Conservation (phyloP, 2,888 invertebrate species). For the Danaus chrysippus region DNA sequence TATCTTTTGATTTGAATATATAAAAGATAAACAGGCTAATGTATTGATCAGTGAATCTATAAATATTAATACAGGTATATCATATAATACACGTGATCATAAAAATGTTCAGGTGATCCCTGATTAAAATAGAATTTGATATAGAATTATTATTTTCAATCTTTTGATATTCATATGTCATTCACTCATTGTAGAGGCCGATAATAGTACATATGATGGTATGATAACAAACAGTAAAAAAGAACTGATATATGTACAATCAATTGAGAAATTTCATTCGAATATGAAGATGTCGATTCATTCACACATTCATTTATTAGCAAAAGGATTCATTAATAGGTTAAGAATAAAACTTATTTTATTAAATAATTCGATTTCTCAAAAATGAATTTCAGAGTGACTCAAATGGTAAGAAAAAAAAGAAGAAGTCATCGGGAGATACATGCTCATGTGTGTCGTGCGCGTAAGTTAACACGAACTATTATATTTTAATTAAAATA, state of each 20-base stretch:
- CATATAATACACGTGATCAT: background rate
- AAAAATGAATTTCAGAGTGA: background rate
- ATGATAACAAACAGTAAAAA: too few relatives aligned
- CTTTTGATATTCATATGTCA: background rate
- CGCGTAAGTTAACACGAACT: constrained; percentile 45
- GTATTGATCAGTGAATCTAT: too few relatives aligned
- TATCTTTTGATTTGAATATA: background rate
- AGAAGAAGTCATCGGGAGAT: constrained; percentile 35
- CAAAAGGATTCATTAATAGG: background rate
- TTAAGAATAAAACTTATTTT: too few relatives aligned
- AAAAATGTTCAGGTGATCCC: background rate
- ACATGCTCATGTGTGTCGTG: constrained; percentile 58
- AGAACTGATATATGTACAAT: too few relatives aligned
- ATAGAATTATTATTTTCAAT: background rate
- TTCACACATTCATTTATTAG: background rate
- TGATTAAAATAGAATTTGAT: background rate
- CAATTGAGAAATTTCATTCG: too few relatives aligned
- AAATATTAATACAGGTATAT: too few relatives aligned
- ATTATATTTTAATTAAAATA: constrained; percentile 1
- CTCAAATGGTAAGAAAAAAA: constrained; percentile 3
- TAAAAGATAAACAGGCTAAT: background rate
- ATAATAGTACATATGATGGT: too few relatives aligned
- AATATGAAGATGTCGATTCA: too few relatives aligned
- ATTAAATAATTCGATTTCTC: background rate
- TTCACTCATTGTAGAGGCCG: background rate